Evolutionary conservation across 2,888 invertebrate genomes (phyloP).

Genomic region (Nineta flava): DNA sequence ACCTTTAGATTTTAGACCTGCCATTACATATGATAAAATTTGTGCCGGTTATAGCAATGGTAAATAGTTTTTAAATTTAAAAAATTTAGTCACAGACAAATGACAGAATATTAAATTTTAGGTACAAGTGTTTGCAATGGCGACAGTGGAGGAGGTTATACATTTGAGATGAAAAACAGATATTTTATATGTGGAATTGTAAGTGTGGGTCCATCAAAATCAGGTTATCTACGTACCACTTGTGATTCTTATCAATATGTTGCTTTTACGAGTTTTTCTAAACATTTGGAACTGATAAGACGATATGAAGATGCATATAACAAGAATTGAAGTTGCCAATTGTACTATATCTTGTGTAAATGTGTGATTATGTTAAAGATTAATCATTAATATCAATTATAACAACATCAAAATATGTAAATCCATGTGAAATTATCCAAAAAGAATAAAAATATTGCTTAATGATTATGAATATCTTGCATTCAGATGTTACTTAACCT

Average conservation of each 20-base stretch:
- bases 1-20: constrained; percentile 9
- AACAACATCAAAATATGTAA: too few relatives aligned
- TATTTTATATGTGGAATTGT: constrained; percentile 1
- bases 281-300: background rate
- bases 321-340: too few relatives aligned
- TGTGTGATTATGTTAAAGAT: too few relatives aligned
- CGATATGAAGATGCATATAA: background rate
- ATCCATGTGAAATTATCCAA: too few relatives aligned
- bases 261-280: constrained; percentile 1
- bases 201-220: constrained; percentile 2
- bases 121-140: constrained; percentile 4
- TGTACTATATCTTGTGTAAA: too few relatives aligned
- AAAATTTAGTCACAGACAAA: too few relatives aligned
- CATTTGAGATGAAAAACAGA: background rate
- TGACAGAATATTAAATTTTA: background rate
- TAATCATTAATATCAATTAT: too few relatives aligned
- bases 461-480: too few relatives aligned
- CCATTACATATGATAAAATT: constrained; percentile 21
- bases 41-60: constrained; percentile 18
- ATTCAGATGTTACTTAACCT: too few relatives aligned
- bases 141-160: constrained; percentile 4
- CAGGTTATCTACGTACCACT: background rate
- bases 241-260: constrained; percentile 3
- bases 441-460: too few relatives aligned
- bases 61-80: background rate